Base-by-base conservation (phyloP, 2,888 invertebrate species). In the Brachyptera risi region DNA sequence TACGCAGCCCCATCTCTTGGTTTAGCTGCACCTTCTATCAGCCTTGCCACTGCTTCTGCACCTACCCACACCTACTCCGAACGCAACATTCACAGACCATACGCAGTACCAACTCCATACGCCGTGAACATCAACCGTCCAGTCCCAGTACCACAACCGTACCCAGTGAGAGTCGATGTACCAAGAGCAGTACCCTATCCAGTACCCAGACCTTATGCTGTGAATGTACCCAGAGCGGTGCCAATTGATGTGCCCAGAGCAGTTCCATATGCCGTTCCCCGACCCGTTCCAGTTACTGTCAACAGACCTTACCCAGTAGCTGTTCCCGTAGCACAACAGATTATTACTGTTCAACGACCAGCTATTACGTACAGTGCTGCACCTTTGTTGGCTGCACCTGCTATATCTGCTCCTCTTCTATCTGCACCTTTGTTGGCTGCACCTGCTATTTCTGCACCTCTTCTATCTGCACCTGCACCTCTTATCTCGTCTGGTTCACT, bases 241-340 rank as follows among this genome's bases (percentile, higher is more conserved):
- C 71, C 79, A 0, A 74, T 77, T 19, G 68, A 75, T 1, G 74
- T 80, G 7, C 74, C 75, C 1, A 69, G 80, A 42, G 78, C 80
- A 0, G 67, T 77, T 0, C 78, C 79, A 0, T 75, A 80, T 1
- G 76, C 79, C 1, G 74, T 82, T 0, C 79, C 82, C 50, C 75
- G 81, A 62, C 82, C 83, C 1, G 79, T 79, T 60, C 79, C 81
- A 2, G 81, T 80, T 26, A 78, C 79, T 0, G 76, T 82, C 0
- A 76, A 82, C 11, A 80, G 81, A 58, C 80, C 81, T 0, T 77
- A 79, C 1, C 79, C 80, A 0, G 78, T 80, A 0, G 74, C 77
- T 1, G 71, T 80, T 0, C 44, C 44, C n/a, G 49, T 49, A 2
- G 49, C 23, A 2, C 49, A 24, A 11, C 49, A 23, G 17, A 31